Evolutionary conservation across 2,888 invertebrate genomes (phyloP).

Genomic region (Oegoconia quadripuncta): DNA sequence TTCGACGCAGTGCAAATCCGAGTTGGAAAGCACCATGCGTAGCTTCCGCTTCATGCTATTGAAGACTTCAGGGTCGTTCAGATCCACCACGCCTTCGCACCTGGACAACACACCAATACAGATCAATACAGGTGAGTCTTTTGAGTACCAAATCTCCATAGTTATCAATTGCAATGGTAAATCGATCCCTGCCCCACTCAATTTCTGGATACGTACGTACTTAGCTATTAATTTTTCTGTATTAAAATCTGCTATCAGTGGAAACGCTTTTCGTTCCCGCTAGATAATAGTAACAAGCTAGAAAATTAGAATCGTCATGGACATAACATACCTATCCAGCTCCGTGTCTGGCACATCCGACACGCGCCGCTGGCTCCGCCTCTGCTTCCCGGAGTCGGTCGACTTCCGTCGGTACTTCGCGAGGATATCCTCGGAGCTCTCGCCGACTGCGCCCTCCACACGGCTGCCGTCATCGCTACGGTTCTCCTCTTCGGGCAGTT

Average conservation of each 20-base stretch:
- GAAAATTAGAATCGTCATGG: no score
- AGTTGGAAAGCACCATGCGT: slow-evolving; percentile 92
- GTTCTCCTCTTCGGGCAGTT: slow-evolving; percentile 52
- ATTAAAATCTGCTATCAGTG: no score
- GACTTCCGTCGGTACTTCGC: slow-evolving; percentile 93
- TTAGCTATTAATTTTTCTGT: no score
- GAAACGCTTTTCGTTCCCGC: no score
- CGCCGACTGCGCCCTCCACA: slow-evolving; percentile 53
- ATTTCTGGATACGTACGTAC: no score
- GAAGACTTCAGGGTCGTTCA: slow-evolving; percentile 68
- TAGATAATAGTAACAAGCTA: no score
- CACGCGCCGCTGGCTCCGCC: slow-evolving; percentile 33
- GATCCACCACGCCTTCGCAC: slow-evolving; percentile 59
- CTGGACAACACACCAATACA: slow-evolving; percentile 26
- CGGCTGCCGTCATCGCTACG: slow-evolving; percentile 49
- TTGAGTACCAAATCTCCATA: no score
- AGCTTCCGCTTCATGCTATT: slow-evolving; percentile 88
- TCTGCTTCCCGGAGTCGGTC: slow-evolving; percentile 41
- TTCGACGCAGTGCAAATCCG: slow-evolving; percentile 86
- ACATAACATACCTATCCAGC: slow-evolving; percentile 39
- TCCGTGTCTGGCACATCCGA: slow-evolving; percentile 47
- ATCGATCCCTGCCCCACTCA: no score
- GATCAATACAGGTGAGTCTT: no score
- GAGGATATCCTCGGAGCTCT: slow-evolving; percentile 94
- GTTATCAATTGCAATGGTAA: no score